Evolutionary conservation across 2,888 invertebrate genomes (phyloP), one percentile per base, ranked within the genome.

Genomic region (Vanessa cardui): DNA sequence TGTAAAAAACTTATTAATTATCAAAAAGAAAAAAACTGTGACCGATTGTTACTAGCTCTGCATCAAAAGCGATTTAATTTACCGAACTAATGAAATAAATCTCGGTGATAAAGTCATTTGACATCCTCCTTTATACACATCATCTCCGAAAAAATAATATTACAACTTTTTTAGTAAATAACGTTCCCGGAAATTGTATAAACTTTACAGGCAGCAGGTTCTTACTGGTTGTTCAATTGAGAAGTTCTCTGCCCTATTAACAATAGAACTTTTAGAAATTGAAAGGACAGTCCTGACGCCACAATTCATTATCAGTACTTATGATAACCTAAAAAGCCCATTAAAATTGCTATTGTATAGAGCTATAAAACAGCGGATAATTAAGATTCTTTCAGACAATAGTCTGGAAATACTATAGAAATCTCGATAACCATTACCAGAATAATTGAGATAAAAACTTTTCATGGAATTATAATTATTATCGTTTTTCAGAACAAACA

Each of bases 361-460:
- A 54, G 31, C 54, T 8, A 54, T 31, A 54, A 31, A 54, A 33
- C 54, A 54, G 31, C 54, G 54, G 54, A 54, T n/a, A 54, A 54
- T 54, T 54, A 54, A 54, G 54, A 54, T n/a, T 54, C 31, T 54
- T 33, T 54, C 31, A 54, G n/a, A 84, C 83, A 85, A 84, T 78
- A 52, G n/a, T 21, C 33, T 56, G 39, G 33, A 56, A 33, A 33
- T 56, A 56, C 56, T 33, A 33, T 56, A n/a, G 56, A 56, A 52
- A 39, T 63, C 39, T 56, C 56, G 18, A 56, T 39, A 56, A 39
- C 33, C 15, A 26, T 52, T 52, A 52, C 52, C 56, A 56, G 33
- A 56, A 39, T 39, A 56, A 33, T 56, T 18, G 9, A 33, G 31
- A n/a, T 31, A 54, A 33, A 54, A 31, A 8, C 21, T 50, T 54